Conservation (phyloP, 2,113 vertebrate species). For the Heterochromis multidens region DNA sequence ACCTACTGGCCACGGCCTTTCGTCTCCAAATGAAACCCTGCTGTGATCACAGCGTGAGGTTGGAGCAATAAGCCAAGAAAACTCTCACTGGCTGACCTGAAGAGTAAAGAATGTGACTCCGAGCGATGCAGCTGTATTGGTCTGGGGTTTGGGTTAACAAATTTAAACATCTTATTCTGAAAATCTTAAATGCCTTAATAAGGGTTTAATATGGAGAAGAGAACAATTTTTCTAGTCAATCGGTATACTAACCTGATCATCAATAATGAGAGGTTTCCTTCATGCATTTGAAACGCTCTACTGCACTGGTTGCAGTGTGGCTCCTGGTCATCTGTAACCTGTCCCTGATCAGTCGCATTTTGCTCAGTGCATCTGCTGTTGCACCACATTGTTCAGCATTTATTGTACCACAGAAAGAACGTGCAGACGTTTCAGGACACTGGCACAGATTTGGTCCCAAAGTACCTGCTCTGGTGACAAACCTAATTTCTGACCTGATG, state of each 20-base stretch:
- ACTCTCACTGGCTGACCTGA: constrained; percentile 2
- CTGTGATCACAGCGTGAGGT: not conserved
- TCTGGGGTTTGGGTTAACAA: not conserved
- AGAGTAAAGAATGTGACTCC: not conserved
- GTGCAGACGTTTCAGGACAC: not conserved
- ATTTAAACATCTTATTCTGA: not conserved
- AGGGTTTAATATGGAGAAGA: not conserved
- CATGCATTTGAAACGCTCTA: not conserved
- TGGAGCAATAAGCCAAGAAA: not conserved
- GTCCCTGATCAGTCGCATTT: not conserved
- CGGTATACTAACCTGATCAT: too few species aligned
- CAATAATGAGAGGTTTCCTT: not conserved
- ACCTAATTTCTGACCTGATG: not conserved
- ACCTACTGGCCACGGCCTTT: not conserved
- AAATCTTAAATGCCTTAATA: not conserved
- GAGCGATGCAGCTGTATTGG: not conserved
- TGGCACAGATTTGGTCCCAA: too few species aligned
- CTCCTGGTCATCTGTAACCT: not conserved
- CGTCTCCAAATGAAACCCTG: constrained; percentile 6
- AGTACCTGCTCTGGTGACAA: not conserved
- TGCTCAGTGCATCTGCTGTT: not conserved
- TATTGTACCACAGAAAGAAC: not conserved
- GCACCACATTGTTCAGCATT: not conserved
- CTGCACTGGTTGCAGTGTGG: not conserved
- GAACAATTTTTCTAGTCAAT: too few species aligned